phyloP scores from a whole-genome alignment of 2,888 invertebrate species.

The Macrophya alboannulata region DNA sequence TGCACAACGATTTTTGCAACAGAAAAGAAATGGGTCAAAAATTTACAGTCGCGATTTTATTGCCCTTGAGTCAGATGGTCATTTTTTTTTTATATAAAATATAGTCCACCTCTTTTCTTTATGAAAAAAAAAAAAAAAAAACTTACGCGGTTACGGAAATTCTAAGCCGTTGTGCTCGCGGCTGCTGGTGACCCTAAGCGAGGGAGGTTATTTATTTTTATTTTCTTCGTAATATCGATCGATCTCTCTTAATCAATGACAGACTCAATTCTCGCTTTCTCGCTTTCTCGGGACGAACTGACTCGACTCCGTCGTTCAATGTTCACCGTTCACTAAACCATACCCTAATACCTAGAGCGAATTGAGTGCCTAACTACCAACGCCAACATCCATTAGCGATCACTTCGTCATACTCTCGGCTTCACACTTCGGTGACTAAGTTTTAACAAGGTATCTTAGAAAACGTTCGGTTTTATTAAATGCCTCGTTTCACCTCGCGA shows the following conservation, averaged over 20 bases:
- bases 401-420: conserved; percentile 60
- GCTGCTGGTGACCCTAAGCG: not conserved
- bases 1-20: not conserved
- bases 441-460: conserved; percentile 22
- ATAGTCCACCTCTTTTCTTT: not conserved
- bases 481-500: not conserved
- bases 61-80: not conserved
- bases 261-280: not conserved
- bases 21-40: not conserved
- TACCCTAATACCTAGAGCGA: not conserved
- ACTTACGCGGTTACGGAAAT: not conserved
- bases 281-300: not conserved
- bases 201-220: conserved; percentile 12
- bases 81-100: not conserved
- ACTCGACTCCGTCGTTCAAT: not conserved
- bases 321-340: conserved; percentile 21
- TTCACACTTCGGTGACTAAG: conserved; percentile 1
- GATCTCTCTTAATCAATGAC: conserved; percentile 57
- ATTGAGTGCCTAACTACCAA: conserved; percentile 50
- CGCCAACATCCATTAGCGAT: conserved; percentile 47
- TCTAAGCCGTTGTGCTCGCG: not conserved
- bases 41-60: not conserved
- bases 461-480: conserved; percentile 39
- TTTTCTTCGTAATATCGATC: conserved; percentile 39
- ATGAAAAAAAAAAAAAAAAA: no score